A percentile compares a stretch with the other conserved stretches of the same genome.
Evolutionary conservation across 2,888 invertebrate genomes (phyloP).

Genomic region (Drosophila kambysellisi): DNA sequence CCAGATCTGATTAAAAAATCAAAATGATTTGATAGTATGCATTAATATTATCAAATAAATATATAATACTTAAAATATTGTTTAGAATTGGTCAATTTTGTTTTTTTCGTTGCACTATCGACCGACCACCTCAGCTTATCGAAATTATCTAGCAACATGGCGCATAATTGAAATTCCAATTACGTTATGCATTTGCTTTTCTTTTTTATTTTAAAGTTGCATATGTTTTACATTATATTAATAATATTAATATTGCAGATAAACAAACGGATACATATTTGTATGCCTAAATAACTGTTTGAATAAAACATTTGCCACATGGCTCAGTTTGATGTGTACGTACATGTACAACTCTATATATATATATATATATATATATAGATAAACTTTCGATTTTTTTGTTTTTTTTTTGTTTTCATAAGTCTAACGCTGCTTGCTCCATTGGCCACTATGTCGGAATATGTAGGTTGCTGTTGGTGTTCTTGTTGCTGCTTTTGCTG

Average conservation of each 20-base stretch:
- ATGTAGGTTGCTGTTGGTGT: slow-evolving; percentile 33
- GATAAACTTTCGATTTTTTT: slow-evolving; percentile 46
- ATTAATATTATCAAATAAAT: not conserved
- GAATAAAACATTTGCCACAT: slow-evolving; percentile 66
- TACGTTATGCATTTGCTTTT: slow-evolving; percentile 39
- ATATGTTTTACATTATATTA: slow-evolving; percentile 79
- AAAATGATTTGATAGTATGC: not conserved
- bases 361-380: slow-evolving; percentile 41
- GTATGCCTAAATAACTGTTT: slow-evolving; percentile 77
- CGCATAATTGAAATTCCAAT: slow-evolving; percentile 12
- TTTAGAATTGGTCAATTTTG: not conserved
- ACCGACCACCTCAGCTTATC: slow-evolving; percentile 8
- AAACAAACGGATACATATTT: slow-evolving; percentile 78
- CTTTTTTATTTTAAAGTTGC: slow-evolving; percentile 67
- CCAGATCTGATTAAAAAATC: not conserved
- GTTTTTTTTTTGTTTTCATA: slow-evolving; percentile 45
- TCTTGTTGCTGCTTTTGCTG: slow-evolving; percentile 23
- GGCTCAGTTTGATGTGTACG: slow-evolving; percentile 60
- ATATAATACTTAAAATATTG: not conserved
- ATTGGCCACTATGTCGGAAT: slow-evolving; percentile 78
- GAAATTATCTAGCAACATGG: not conserved
- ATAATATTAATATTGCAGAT: slow-evolving; percentile 80
- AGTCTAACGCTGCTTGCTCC: slow-evolving; percentile 68
- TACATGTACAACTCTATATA: slow-evolving; percentile 46
- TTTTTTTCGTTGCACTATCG: slow-evolving; percentile 1